A percentile compares a stretch with the other conserved stretches of the same genome.
These are phyloP conservation scores for Encarsia formosa DNA, from an alignment of 2,888 invertebrate genomes.

Conservation along the genomic window DNA sequence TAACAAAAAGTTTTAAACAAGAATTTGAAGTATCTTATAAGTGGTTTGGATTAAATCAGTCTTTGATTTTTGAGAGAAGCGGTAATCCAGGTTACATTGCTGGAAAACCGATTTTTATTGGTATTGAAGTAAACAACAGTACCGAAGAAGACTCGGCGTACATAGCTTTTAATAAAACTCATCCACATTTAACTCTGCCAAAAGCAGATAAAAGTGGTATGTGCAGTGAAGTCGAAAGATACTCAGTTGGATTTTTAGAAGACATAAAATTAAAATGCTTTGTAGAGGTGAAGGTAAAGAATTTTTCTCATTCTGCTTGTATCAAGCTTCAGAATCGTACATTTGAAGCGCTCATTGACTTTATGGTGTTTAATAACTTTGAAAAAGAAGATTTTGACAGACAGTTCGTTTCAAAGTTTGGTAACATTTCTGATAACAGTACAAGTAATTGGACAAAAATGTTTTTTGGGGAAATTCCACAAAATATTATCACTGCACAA, in stretches of 20 bases:
- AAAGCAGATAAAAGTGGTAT: slow-evolving; percentile 35
- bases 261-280: slow-evolving; percentile 42
- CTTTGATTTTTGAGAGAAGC: slow-evolving; percentile 52
- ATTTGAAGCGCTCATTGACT: slow-evolving; percentile 37
- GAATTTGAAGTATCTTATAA: slow-evolving; percentile 40
- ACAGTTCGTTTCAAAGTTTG: slow-evolving; percentile 52
- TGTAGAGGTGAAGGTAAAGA: slow-evolving; percentile 32
- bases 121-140: slow-evolving; percentile 40
- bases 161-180: slow-evolving; percentile 33
- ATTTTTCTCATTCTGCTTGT: slow-evolving; percentile 43
- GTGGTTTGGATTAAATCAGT: slow-evolving; percentile 38
- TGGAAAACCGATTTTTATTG: slow-evolving; percentile 62
- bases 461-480: slow-evolving; percentile 45
- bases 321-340: slow-evolving; percentile 42
- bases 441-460: slow-evolving; percentile 54
- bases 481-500: slow-evolving; percentile 35
- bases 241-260: slow-evolving; percentile 42
- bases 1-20: slow-evolving; percentile 43
- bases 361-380: slow-evolving; percentile 32
- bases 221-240: slow-evolving; percentile 37
- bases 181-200: slow-evolving; percentile 43
- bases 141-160: slow-evolving; percentile 33
- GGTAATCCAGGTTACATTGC: slow-evolving; percentile 74
- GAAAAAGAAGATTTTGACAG: slow-evolving; percentile 34
- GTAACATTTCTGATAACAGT: slow-evolving; percentile 51